Conservation (phyloP, 2,113 vertebrate genomes). For the Austrofundulus limnaeus region DNA sequence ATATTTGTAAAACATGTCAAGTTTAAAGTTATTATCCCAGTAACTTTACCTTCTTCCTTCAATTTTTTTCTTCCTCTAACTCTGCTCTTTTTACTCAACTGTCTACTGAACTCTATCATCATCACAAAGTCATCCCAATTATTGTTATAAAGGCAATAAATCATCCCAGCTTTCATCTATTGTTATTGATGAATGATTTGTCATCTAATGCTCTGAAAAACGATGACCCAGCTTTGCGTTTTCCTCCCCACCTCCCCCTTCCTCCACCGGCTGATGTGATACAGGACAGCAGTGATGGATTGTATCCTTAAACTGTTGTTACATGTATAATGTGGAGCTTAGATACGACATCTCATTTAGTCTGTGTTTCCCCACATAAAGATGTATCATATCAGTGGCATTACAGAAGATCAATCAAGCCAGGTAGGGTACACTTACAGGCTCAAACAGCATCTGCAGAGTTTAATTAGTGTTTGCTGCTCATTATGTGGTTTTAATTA, state of each 20-base stretch:
- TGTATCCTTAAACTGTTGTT: constrained; percentile 98
- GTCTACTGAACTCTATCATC: constrained; percentile 85
- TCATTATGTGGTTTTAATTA: too few species aligned
- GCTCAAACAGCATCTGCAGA: neutral
- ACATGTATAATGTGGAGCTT: constrained; percentile 93
- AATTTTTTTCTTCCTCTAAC: constrained; percentile 36
- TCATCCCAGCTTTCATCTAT: constrained; percentile 98
- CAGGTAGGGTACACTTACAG: neutral
- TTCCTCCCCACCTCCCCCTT: constrained; percentile 41
- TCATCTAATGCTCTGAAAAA: constrained; percentile 96
- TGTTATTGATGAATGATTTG: constrained; percentile 99
- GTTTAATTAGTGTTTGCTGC: neutral
- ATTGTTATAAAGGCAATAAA: constrained; percentile 88
- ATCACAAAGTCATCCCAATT: constrained; percentile 57
- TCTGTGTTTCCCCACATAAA: constrained; percentile 66
- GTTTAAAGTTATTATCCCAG: too few species aligned
- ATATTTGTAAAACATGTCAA: too few species aligned
- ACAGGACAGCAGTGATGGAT: constrained; percentile 94
- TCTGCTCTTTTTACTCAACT: constrained; percentile 78
- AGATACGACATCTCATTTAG: constrained; percentile 87
- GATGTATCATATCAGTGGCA: constrained; percentile 76
- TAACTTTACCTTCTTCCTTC: constrained; percentile 2
- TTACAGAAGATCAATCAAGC: constrained; percentile 66
- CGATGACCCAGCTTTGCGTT: constrained; percentile 92
- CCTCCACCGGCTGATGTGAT: constrained; percentile 68